Evolutionary conservation across 2,797 vertebrate species (phyloP), one percentile per base, ranked within the genome.

Genomic region (Anguilla pacifica): DNA sequence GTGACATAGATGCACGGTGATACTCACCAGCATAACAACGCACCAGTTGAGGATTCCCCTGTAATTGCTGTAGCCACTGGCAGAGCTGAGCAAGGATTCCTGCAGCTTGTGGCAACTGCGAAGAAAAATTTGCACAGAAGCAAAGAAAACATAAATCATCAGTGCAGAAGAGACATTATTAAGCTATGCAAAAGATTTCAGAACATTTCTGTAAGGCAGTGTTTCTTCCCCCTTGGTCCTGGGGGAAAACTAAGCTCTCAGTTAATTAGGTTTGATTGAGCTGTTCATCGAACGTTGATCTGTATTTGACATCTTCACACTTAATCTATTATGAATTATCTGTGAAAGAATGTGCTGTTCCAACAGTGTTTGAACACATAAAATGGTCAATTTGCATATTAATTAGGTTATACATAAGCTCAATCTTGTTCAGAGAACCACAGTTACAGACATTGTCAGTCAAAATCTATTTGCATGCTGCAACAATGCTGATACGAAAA

Each of bases 31-130:
- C 98, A 99, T 98, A 89, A 99, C 96, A 51, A 99, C 97, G 91
- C 97, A 98, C 98, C 98, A 99, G 92, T 99, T 99, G 90, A 99
- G 96, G 93, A 99, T 95, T 51, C 98, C 98, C 35, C 98, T 96
- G 95, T 99, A 99, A 95, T 99, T 99, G 92, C 95, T 98, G 95
- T 97, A 99, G 77, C 98, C 98, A 0, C 98, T 99, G 90, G 95
- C 94, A 0, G 98, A 98, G 91, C 97, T 98, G 89, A 99, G 94
- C 87, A 98, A 94, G n/a, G 98, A 99, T 81, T 99, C 98, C 93
- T 98, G 98, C 2, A 96, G 91, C 86, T 93, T 94, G 88, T 99
- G 98, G 70, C 98, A 98, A 90, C 97, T 98, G 28, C 88, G 84
- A 88, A 74, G 74, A 88, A 6, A 86, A 67, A 89, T 10, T 77